Evolutionary conservation across 2,888 invertebrate genomes (phyloP), one percentile per base, ranked within the genome.

Genomic region (Orthosia cruda): DNA sequence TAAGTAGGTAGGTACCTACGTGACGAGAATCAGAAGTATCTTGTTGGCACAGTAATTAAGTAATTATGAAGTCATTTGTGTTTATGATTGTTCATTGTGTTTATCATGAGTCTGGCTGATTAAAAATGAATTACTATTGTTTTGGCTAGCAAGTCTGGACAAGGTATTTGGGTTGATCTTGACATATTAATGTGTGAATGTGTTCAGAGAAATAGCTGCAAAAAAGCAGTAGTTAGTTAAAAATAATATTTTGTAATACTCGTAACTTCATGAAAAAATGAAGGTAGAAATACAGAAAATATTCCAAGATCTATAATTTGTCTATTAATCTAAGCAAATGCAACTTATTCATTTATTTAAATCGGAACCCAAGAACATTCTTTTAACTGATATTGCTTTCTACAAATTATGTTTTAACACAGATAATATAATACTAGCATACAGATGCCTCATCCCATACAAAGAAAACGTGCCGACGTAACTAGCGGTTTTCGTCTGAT

Each of bases 21-120:
- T 67, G 59, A 57, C 23, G n/a, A 23, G 5, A 57, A 49, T 68
- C 67, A 64, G 67, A 26, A 26, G 32, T 52, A 9, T 52, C 16
- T 23, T 62, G 57, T 70, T 72, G 55, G 15, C 13, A 18, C 18
- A 20, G 58, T 63, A 49, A 76, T 62, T 69, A 55, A 47, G 54
- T 77, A 55, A 40, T 77, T 79, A 71, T 63, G 23, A n/a, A 63
- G 52, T 79, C 32, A 72, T 77, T 45, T 79, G 47, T 32, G 45
- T 23, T 16, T 13, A 20, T 23, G 3, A 61, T 70, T 70, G 50
- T 45, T 76, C 20, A 54, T 63, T 15, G 13, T 49, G 55, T 16
- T 40, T 23, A 4, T 55, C 23, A 32, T 12, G 26, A 20, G 15
- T 26, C 0, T 26, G 15, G 13, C 15, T 40, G 15, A 40, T 71